Base-by-base conservation (phyloP, 2,888 invertebrate species). In the Timandra comae region DNA sequence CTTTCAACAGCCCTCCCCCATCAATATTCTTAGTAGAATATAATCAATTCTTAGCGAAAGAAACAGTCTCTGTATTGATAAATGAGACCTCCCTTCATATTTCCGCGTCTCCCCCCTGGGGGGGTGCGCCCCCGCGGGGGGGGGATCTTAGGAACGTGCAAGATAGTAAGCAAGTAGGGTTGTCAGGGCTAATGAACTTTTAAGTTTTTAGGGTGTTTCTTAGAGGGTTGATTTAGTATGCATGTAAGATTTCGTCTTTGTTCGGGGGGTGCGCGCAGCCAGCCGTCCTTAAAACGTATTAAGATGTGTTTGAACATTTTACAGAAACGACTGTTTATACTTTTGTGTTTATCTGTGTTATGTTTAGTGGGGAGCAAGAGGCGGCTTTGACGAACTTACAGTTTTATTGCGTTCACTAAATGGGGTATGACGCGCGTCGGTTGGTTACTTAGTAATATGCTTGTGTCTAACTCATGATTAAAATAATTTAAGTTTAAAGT, bases 51-150 rank as follows among this genome's bases (percentile, higher is more conserved):
- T 78, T 76, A 75, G 70, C 70, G 79, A 84, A 84, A 85, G 84
- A 84, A 85, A 85, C 84, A 82, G 81, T 82, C 78, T 67, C 55
- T 79, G 81, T 85, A 85, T 85, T 85, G 85, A 85, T 85, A 85
- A 85, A 85, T 85, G 84, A 84, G 82, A 55, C 59, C 77, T 74
- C 82, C 82, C 82, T 81, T 84, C 84, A 84, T 84, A 84, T 84
- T 84, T 84, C 81, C 82, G 79, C 74, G 74, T 74, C 46, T 62
- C 55, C 60, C 47, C 43, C 33, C 38, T 45, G 53, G 57, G 66
- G 54, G 52, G 49, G 52, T 60, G 52, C 52, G 57, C 54, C 57
- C 61, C 66, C 64, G 62, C 46, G 38, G 47, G 63, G 56, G 66
- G 64, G 66, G 54, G 68, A 77, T 81, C 82, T 81, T 81, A 82